Base-by-base conservation (phyloP, 2,113 vertebrate genomes). In the Lucifuga dentata region DNA sequence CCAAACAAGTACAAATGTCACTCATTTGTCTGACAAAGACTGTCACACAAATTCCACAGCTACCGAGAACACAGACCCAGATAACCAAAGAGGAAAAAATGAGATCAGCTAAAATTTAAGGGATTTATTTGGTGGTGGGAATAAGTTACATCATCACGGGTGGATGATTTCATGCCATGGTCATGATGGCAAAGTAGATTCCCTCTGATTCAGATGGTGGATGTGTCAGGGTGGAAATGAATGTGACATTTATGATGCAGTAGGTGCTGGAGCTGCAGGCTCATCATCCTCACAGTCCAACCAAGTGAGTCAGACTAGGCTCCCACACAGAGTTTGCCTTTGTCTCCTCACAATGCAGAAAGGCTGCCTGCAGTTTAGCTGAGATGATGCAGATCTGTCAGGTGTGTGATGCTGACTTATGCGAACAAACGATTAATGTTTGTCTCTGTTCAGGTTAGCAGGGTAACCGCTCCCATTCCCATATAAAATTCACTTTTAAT, bases 1-100 rank as follows among this genome's bases (percentile, higher is more conserved):
- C 8, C 16, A n/a, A 73, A 65, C 24, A 64, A 40, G 32, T 68
- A 48, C 11, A 68, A 23, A 70, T 53, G 68, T 55, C 58, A 80
- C 21, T 78, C 21, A 73, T 1, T 13, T 41, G 67, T 55, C 26
- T 29, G 26, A 7, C 26, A 29, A 7, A 29, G 26, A 7, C 26
- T 29, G 26, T 7, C 3, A 5, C 3, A 29, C 26, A 29, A 29
- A 29, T 3, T 5, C n/a, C 26, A 29, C 26, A 29, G 26, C 26
- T 29, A 2, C 6, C 8, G 10, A 35, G 11, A 35, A 8, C 8
- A 35, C 8, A 35, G 1, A 35, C 33, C 23, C 20, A 55, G 24
- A 13, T 13, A n/a, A 59, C 49, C 36, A 46, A 45, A 45, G 12
- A 49, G 5, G 16, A 7, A 8, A 39, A 29, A 5, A 1, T 2